Evolutionary conservation across 2,797 vertebrate genomes (phyloP).

Genomic region (Telmatherina bonti): DNA sequence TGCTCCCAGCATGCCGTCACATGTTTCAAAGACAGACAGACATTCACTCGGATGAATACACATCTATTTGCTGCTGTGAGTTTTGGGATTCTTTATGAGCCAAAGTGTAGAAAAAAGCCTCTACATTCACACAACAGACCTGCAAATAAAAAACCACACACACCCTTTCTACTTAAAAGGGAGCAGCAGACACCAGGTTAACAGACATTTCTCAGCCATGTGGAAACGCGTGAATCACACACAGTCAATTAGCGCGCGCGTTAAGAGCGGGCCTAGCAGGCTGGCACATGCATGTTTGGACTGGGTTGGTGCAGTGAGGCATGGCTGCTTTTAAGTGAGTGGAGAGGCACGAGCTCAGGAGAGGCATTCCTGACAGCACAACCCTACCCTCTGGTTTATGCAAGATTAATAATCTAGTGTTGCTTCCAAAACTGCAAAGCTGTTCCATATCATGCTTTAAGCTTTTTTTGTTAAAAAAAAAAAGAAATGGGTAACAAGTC

Average conservation of each 20-base stretch:
- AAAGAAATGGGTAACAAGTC: no score
- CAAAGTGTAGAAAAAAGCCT: neutral
- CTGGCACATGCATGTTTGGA: conserved; percentile 73
- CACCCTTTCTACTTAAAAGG: conserved; percentile 11
- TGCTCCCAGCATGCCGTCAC: conserved; percentile 27
- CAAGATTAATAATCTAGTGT: conserved; percentile 18
- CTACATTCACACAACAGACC: conserved; percentile 41
- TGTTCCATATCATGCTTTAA: neutral
- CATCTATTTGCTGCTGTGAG: conserved; percentile 32
- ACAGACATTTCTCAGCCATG: conserved; percentile 49
- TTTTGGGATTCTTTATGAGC: conserved; percentile 7
- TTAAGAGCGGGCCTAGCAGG: conserved; percentile 49
- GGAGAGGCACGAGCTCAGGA: conserved; percentile 66
- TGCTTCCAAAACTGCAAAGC: neutral
- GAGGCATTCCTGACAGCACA: conserved; percentile 46
- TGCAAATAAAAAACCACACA: conserved; percentile 24
- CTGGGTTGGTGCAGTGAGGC: conserved; percentile 42
- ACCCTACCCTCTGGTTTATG: conserved; percentile 26
- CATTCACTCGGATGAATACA: conserved; percentile 12
- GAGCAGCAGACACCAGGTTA: conserved; percentile 58
- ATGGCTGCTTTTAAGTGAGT: conserved; percentile 52
- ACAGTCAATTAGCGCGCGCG: conserved; percentile 56
- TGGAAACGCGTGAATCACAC: conserved; percentile 31
- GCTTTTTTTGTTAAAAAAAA: no score
- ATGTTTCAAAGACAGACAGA: conserved; percentile 42